Base-by-base conservation (phyloP, 2,797 vertebrate species). In the Crocidura indochinensis region DNA sequence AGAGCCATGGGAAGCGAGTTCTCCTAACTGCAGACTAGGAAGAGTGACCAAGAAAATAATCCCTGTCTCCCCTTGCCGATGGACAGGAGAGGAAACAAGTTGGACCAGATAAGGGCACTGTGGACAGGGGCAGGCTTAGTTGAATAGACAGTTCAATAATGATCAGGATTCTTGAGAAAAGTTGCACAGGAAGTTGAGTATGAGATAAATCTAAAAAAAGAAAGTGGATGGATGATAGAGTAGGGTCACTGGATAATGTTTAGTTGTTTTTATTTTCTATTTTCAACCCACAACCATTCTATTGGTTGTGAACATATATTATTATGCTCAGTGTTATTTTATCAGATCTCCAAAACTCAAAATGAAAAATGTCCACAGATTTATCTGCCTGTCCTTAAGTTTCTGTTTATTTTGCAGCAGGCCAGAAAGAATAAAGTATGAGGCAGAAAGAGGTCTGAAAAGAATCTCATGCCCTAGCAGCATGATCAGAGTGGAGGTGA, bases 381-480 rank as follows among this genome's bases (percentile, higher is more conserved):
- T 38, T 49, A 84, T 9, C 8, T 53, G 65, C 87, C 49, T 19
- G 56, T 29, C 77, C 44, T 91, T n/a, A 68, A 1, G 31, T 49
- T 80, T 94, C 49, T 89, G 26, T 24, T 80, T 12, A 7, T 15
- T 56, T 14, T 90, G 26, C 60, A 84, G 22, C 31, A 68, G 46
- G 15, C 2, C 29, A 62, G 75, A 80, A 9, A 76, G 27, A 88
- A 27, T 79, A 73, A 91, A 10, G 31, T 29, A 92, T 89, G 72
- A 56, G 51, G 46, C 53, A 26, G 26, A 81, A 85, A 84, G 65
- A 15, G 12, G 72, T 46, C 29, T 49, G 46, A 90, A 68, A 76
- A 65, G 56, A 79, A 44, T 75, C 38, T 38, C 38, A 38, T 38
- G 38, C 38, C 38, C 38, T 10, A 17, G 14, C 1, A 31, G 11